Conservation (phyloP, 2,113 vertebrate genomes). For the Laterallus jamaicensis region DNA sequence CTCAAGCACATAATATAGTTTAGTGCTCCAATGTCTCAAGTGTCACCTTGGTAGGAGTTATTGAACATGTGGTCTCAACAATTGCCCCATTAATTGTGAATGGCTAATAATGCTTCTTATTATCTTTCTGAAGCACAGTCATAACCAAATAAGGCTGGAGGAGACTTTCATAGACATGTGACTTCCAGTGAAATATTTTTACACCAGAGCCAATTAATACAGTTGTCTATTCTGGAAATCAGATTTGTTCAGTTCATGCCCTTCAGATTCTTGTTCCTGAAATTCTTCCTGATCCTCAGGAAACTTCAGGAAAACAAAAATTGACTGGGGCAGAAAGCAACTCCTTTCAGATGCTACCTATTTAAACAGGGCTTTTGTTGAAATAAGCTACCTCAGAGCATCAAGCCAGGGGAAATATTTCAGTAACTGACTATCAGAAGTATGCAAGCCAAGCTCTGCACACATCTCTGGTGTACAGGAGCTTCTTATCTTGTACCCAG, state of each 20-base stretch:
- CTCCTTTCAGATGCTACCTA: not conserved
- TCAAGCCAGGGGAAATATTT: not conserved
- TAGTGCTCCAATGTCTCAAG: not conserved
- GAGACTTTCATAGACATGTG: not conserved
- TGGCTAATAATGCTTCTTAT: not conserved
- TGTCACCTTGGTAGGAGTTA: conserved; percentile 22
- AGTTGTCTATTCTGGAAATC: not conserved
- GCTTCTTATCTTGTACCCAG: not conserved
- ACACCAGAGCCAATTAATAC: not conserved
- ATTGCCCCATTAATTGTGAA: not conserved
- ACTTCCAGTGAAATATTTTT: not conserved
- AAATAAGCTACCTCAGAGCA: not conserved
- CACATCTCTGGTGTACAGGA: not conserved
- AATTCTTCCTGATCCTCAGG: not conserved
- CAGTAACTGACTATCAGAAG: not conserved
- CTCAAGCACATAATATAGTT: not conserved
- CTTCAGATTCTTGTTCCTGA: not conserved
- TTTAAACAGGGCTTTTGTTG: not conserved
- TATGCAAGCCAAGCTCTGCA: not conserved
- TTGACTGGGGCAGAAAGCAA: not conserved
- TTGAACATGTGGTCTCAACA: not conserved
- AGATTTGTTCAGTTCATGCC: not conserved
- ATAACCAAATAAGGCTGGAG: not conserved
- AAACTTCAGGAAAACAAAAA: not conserved
- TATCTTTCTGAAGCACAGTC: not conserved